These are phyloP conservation scores for Dorcus parallelipipedus DNA, from an alignment of 2,888 invertebrate species.

Conservation along the genomic window DNA sequence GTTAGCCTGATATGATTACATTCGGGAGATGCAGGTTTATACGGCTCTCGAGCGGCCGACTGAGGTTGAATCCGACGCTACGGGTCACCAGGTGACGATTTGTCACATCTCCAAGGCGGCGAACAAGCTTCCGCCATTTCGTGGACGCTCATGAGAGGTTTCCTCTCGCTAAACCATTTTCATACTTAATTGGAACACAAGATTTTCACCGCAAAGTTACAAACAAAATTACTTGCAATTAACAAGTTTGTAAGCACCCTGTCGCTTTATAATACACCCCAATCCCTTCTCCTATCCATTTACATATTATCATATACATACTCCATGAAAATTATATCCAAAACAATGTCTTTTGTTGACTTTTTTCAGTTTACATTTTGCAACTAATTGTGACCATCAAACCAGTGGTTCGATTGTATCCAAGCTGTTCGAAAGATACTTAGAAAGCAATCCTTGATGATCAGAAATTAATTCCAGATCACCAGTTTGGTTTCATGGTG, in stretches of 20 bases:
- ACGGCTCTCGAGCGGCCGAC: slow-evolving; percentile 43
- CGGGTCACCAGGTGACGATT: slow-evolving; percentile 52
- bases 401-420: too few species aligned
- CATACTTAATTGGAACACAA: slow-evolving; percentile 24
- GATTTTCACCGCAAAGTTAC: slow-evolving; percentile 29
- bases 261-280: slow-evolving; percentile 5
- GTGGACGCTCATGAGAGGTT: slow-evolving; percentile 36
- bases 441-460: too few species aligned
- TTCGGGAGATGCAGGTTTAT: slow-evolving; percentile 42
- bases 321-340: too few species aligned
- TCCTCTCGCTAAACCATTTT: slow-evolving; percentile 21
- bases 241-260: slow-evolving; percentile 24
- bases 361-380: too few species aligned
- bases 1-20: slow-evolving; percentile 42
- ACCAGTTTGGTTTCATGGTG: too few species aligned
- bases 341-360: too few species aligned
- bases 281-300: too few species aligned
- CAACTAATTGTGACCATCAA: too few species aligned
- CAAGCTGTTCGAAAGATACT: too few species aligned
- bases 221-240: slow-evolving; percentile 36
- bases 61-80: slow-evolving; percentile 44
- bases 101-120: slow-evolving; percentile 50
- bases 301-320: too few species aligned
- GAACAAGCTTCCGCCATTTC: slow-evolving; percentile 51
- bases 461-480: too few species aligned